Evolutionary conservation across 2,797 vertebrate species (phyloP).

Genomic region (Sardinella longiceps): DNA sequence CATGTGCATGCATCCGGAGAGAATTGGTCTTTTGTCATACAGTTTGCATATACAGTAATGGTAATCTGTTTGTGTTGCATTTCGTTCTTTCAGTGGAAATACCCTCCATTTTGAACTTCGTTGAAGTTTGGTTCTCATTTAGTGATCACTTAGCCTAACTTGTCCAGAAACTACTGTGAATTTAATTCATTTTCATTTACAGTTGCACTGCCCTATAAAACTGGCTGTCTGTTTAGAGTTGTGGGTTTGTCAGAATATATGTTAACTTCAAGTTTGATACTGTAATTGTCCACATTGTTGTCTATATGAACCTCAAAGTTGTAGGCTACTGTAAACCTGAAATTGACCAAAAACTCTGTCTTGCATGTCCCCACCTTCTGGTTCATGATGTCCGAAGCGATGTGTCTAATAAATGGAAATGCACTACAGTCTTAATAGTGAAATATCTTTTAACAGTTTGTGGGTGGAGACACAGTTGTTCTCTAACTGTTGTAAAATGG

Average conservation of each 20-base stretch:
- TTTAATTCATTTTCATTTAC: not conserved
- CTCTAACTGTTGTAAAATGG: not conserved
- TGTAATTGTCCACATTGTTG: not conserved
- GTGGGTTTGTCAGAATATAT: not conserved
- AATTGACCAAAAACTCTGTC: not conserved
- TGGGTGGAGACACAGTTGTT: not conserved
- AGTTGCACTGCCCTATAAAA: not conserved
- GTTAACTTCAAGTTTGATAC: not conserved
- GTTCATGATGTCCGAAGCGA: not conserved
- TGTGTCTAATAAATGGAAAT: not conserved
- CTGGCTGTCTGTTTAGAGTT: not conserved
- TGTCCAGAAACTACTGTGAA: not conserved
- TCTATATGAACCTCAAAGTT: not conserved
- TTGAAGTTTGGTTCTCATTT: not conserved
- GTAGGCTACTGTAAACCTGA: slow-evolving; percentile 19
- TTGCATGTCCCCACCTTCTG: not conserved
- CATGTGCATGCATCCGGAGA: not conserved
- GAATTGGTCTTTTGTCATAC: not conserved
- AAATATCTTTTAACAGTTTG: not conserved
- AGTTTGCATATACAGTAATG: not conserved
- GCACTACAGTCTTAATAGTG: not conserved
- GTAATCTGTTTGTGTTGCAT: not conserved
- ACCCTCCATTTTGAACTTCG: not conserved
- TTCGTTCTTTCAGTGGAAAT: not conserved
- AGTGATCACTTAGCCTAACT: not conserved